phyloP scores from a whole-genome alignment of 2,797 vertebrate genomes.

The Buphagus erythrorhynchus region DNA sequence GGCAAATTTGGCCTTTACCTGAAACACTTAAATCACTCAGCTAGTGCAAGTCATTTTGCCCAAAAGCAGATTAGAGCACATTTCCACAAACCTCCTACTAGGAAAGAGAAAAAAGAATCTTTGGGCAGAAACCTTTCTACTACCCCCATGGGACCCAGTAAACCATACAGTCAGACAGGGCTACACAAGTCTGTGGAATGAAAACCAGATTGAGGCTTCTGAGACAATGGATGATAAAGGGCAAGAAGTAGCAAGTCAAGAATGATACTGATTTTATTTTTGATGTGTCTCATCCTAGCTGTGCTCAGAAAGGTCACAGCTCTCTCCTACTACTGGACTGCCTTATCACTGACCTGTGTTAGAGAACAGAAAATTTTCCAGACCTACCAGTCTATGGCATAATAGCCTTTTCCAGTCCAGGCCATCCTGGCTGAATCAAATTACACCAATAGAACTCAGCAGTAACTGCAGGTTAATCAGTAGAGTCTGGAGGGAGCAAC shows the following conservation, averaged over 20 bases:
- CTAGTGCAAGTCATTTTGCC: not conserved
- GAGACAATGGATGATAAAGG: not conserved
- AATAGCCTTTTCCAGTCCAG: not conserved
- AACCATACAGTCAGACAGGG: not conserved
- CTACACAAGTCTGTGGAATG: not conserved
- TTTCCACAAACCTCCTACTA: not conserved
- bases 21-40: not conserved
- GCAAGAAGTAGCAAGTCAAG: not conserved
- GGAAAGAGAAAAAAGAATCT: not conserved
- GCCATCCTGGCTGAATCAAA: conserved; percentile 8
- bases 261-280: not conserved
- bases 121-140: not conserved
- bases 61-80: not conserved
- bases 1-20: not conserved
- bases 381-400: not conserved
- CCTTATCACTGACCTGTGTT: not conserved
- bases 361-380: not conserved
- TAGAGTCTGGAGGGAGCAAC: not conserved
- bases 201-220: not conserved
- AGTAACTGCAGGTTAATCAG: not conserved
- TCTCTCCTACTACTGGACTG: not conserved
- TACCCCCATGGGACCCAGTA: not conserved
- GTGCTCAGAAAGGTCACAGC: not conserved
- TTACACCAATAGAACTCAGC: not conserved
- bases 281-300: not conserved